A percentile compares a stretch with the other conserved stretches of the same genome.
Conservation (phyloP, 2,888 invertebrate genomes). For the Melieria omissa region DNA sequence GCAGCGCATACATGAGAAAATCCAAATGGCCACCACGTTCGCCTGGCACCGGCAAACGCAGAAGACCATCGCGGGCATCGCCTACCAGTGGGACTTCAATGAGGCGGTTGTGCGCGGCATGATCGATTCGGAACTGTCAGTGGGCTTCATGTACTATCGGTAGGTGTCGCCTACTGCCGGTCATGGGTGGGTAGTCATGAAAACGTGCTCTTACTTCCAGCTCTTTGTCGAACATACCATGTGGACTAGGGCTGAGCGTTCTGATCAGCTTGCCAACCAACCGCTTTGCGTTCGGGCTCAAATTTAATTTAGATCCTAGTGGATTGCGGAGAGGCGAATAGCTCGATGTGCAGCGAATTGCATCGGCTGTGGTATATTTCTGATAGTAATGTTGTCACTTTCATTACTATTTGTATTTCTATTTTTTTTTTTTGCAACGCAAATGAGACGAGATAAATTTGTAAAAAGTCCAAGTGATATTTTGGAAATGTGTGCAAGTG, state of each 20-base stretch:
- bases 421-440: no score
- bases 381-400: no score
- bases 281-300: slow-evolving; percentile 64
- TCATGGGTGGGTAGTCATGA: background rate
- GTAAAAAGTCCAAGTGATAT: no score
- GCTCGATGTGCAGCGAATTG: no score
- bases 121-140: slow-evolving; percentile 63
- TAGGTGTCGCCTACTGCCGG: slow-evolving; percentile 35
- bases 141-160: slow-evolving; percentile 65
- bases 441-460: no score
- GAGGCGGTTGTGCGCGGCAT: slow-evolving; percentile 60
- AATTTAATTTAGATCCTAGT: slow-evolving; percentile 62
- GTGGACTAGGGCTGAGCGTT: slow-evolving; percentile 60
- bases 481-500: no score
- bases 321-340: slow-evolving; percentile 53
- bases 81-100: slow-evolving; percentile 63
- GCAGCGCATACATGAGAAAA: slow-evolving; percentile 60
- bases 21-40: slow-evolving; percentile 62
- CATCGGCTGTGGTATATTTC: no score
- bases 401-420: no score
- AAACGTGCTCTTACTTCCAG: slow-evolving; percentile 46
- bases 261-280: slow-evolving; percentile 59
- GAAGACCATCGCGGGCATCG: slow-evolving; percentile 61
- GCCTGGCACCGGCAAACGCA: slow-evolving; percentile 58
- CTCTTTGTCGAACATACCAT: slow-evolving; percentile 54